Conservation (phyloP, 2,888 invertebrate genomes). For the Xestoiulus laeticollis region DNA sequence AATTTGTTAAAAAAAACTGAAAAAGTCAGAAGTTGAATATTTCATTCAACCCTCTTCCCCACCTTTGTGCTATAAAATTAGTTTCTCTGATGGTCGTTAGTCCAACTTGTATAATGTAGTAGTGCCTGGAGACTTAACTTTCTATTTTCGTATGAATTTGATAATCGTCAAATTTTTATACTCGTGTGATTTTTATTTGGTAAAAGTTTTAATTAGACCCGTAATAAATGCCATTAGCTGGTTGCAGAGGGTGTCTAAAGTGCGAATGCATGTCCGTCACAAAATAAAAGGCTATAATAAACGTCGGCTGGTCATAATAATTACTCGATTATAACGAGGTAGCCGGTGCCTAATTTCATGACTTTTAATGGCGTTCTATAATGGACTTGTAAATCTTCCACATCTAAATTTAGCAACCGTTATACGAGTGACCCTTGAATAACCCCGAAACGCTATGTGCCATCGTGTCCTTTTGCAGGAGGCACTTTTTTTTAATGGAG, state of each 20-base stretch:
- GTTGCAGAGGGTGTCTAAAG: background rate
- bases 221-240: conserved; percentile 20
- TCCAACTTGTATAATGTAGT: no score
- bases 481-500: background rate
- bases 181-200: background rate
- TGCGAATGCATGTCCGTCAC: conserved; percentile 6
- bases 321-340: conserved; percentile 11
- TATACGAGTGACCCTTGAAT: background rate
- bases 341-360: conserved; percentile 11
- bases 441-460: background rate
- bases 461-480: background rate
- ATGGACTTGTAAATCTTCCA: background rate
- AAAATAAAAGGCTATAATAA: background rate
- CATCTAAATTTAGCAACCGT: background rate
- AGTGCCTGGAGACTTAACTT: no score
- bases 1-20: no score
- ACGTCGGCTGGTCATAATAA: background rate
- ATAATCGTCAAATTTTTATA: background rate
- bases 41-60: no score
- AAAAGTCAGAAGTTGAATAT: no score
- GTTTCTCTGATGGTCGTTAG: no score
- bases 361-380: conserved; percentile 20
- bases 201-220: background rate
- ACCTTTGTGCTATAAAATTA: no score
- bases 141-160: background rate